Percentiles rank a stretch among this genome's conserved stretches.
These are phyloP conservation scores for Gallinago media DNA, from an alignment of 2,113 vertebrate species.

Conservation along the genomic window DNA sequence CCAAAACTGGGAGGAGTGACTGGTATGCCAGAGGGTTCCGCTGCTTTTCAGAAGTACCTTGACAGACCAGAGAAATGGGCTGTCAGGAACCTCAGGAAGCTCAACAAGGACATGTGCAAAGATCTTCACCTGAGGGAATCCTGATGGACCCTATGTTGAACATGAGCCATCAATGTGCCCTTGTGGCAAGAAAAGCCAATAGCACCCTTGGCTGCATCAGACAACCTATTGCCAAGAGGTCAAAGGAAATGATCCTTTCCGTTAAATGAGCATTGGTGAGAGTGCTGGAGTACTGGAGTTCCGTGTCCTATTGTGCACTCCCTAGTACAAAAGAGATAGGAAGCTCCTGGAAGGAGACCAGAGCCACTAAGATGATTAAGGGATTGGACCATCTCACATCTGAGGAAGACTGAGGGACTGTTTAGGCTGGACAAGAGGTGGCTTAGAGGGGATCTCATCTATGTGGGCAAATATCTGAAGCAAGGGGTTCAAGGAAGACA, in stretches of 20 bases:
- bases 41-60: neutral
- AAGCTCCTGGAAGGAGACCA: neutral
- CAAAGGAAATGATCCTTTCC: neutral
- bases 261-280: neutral
- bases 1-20: neutral
- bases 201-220: neutral
- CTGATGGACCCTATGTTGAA: neutral
- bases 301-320: neutral
- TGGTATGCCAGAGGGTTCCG: neutral
- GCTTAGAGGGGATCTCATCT: neutral
- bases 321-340: neutral
- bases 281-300: neutral
- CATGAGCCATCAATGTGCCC: neutral
- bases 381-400: fast-evolving
- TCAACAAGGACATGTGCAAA: neutral
- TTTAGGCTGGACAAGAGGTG: neutral
- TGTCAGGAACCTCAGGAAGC: neutral
- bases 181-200: neutral
- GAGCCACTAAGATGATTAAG: neutral
- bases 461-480: neutral
- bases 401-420: neutral
- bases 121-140: neutral
- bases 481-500: neutral
- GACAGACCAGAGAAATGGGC: neutral
- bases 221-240: neutral